Base-by-base conservation (phyloP, 2,113 vertebrate species). In the Turnix velox region DNA sequence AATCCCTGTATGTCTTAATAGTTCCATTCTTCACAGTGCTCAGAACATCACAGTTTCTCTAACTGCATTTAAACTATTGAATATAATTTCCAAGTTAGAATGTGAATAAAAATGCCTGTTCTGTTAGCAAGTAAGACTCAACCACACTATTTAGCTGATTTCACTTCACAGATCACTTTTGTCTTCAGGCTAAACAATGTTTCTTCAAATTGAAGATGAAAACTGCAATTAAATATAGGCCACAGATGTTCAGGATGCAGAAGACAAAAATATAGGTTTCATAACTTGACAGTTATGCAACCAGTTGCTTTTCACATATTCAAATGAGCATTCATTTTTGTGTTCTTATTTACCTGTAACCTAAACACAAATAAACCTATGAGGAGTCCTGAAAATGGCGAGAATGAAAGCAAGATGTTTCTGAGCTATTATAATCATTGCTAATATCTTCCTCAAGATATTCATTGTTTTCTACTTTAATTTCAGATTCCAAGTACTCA, bases 211-310 rank as follows among this genome's bases (percentile, higher is more conserved):
- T 80, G 81, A 91, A 81, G 84, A 88, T 62, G 71, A 94, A 95
- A 94, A 90, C 77, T 91, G 90, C 94, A 96, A 95, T 91, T 96
- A 93, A 95, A 96, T 96, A 95, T 92, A 94, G 95, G 96, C 84
- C 96, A 96, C 95, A 97, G 95, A 95, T 96, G 93, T 96, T 94
- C 95, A 85, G 92, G 79, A 95, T 94, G 88, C 88, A 92, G 77
- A 89, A 33, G 61, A 96, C 75, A 95, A 95, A 97, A 97, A 95
- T 89, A 96, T 63, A 95, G 69, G 89, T 96, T 96, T 97, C 89
- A 78, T 95, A 93, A 96, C 87, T 94, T 7, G 23, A 87, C 43
- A 92, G 87, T 95, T 96, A 96, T 83, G 89, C 88, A 96, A 96
- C 96, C 78, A 91, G 94, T 96, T 95, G 96, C 92, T 96, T 96